Percentiles rank a stretch among this genome's conserved stretches.
Conservation (phyloP, 2,113 vertebrate genomes). For the Egretta garzetta region DNA sequence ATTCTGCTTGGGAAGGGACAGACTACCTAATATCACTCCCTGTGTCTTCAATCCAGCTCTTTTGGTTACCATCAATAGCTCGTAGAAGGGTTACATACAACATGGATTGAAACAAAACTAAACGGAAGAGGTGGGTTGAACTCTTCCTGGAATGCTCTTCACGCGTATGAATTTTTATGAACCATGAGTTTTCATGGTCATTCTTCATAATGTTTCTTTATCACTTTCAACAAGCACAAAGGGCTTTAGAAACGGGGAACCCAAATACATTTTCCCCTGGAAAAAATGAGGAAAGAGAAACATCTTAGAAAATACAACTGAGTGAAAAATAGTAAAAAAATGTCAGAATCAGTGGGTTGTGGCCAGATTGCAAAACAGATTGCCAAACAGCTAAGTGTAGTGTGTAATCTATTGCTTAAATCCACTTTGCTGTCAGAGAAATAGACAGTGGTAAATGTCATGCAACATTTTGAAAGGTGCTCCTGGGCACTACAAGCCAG, state of each 20-base stretch:
- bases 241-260: not conserved
- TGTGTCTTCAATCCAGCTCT: not conserved
- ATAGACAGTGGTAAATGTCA: not conserved
- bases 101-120: not conserved
- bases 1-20: not conserved
- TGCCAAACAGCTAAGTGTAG: not conserved
- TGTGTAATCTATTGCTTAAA: not conserved
- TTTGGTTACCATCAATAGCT: not conserved
- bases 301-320: not conserved
- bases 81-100: not conserved
- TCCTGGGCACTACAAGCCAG: not conserved
- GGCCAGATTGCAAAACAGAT: conserved; percentile 26
- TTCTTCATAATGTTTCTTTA: not conserved
- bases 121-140: not conserved
- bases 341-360: not conserved
- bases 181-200: not conserved
- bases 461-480: not conserved
- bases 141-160: not conserved
- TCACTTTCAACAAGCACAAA: not conserved
- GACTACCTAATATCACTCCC: not conserved
- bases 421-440: not conserved
- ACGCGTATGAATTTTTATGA: not conserved
- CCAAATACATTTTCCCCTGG: not conserved
- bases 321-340: not conserved
- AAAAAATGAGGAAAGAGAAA: not conserved